Conservation (phyloP, 2,888 invertebrate genomes). For the Himalopsyche anomala region DNA sequence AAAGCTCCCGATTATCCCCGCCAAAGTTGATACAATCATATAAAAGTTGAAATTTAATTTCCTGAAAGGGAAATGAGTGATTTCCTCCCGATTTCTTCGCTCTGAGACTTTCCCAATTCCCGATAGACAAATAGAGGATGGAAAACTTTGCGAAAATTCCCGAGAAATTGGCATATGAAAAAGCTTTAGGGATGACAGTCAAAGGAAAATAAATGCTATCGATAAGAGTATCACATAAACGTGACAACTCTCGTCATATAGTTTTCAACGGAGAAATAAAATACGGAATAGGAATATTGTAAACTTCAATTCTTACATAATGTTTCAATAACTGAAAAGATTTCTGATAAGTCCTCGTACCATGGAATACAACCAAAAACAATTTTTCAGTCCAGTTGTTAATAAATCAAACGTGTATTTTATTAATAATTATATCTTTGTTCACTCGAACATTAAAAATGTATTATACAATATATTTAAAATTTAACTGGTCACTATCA, state of each 20-base stretch:
- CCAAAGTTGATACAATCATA: conserved; percentile 34
- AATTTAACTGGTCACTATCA: no score
- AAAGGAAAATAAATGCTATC: conserved; percentile 8
- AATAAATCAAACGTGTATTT: no score
- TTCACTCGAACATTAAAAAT: no score
- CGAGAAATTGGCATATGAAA: conserved; percentile 27
- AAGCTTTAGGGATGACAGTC: conserved; percentile 12
- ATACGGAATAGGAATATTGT: no score
- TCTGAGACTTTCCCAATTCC: conserved; percentile 34
- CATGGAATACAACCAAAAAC: no score
- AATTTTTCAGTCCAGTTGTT: no score
- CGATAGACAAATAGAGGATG: conserved; percentile 34
- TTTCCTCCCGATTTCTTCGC: conserved; percentile 34
- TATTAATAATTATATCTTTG: no score
- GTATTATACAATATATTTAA: no score
- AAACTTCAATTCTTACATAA: no score
- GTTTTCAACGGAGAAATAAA: no score
- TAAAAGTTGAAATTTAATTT: conserved; percentile 34
- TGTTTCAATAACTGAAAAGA: no score
- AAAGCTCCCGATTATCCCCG: conserved; percentile 21
- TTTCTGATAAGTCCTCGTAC: no score
- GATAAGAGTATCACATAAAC: conserved; percentile 4
- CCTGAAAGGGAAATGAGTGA: conserved; percentile 34
- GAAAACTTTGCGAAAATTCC: conserved; percentile 18
- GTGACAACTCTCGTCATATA: neutral